A percentile compares a stretch with the other conserved stretches of the same genome.
Evolutionary conservation across 2,888 invertebrate genomes (phyloP).

Genomic region (Acheta domesticus): DNA sequence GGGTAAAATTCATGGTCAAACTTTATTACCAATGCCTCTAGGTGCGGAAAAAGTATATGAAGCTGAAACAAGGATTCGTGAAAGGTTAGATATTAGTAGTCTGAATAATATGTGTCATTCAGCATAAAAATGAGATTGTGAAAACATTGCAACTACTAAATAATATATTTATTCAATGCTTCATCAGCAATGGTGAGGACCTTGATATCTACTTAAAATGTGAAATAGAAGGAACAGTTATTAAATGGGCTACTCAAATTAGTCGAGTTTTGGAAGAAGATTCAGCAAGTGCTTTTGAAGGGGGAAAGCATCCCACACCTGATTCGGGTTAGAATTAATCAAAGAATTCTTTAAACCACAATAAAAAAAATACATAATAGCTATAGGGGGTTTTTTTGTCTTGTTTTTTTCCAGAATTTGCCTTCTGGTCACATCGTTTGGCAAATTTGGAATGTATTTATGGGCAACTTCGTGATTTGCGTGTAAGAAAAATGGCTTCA

Average conservation of each 20-base stretch:
- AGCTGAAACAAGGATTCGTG: conserved; percentile 53
- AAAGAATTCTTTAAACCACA: too few species aligned
- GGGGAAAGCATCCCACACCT: conserved; percentile 69
- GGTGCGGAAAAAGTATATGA: conserved; percentile 67
- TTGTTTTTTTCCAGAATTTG: conserved; percentile 56
- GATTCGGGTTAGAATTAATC: conserved; percentile 32
- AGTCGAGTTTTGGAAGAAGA: conserved; percentile 74
- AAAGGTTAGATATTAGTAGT: conserved; percentile 43
- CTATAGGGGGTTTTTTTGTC: too few species aligned
- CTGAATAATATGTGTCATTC: too few species aligned
- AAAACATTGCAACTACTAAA: neutral
- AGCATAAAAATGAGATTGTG: too few species aligned
- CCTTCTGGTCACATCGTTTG: conserved; percentile 75
- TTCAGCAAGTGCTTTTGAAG: conserved; percentile 65
- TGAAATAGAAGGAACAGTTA: conserved; percentile 78
- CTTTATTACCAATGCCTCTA: conserved; percentile 80
- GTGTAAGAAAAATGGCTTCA: conserved; percentile 78
- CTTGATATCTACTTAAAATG: conserved; percentile 70
- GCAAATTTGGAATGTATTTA: conserved; percentile 83
- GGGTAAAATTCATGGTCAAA: conserved; percentile 82
- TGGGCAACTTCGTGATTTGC: conserved; percentile 76
- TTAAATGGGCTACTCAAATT: conserved; percentile 81
- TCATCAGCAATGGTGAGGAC: conserved; percentile 53
- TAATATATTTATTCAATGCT: conserved; percentile 25
- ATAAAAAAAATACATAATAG: too few species aligned